A percentile compares a stretch with the other conserved stretches of the same genome.
These are phyloP conservation scores for Eurystomus glaucurus DNA, from an alignment of 2,797 vertebrate genomes.

Conservation along the genomic window DNA sequence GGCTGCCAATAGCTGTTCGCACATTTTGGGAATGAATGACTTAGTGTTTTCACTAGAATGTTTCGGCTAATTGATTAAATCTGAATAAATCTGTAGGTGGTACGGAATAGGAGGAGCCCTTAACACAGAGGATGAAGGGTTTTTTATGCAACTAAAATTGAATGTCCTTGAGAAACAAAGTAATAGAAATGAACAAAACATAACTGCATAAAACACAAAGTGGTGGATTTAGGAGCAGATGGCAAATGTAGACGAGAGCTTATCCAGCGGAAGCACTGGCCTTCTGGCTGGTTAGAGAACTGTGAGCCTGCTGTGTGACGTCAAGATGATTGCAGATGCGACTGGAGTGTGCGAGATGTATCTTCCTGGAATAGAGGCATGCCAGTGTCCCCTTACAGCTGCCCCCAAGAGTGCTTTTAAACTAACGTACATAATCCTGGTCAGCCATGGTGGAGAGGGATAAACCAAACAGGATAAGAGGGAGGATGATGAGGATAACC, in stretches of 20 bases:
- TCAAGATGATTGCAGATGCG: rapidly evolving
- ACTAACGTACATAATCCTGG: not conserved
- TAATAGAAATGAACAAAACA: not conserved
- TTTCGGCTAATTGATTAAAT: not conserved
- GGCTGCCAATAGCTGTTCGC: not conserved
- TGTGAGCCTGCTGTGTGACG: not conserved
- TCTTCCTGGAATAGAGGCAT: not conserved
- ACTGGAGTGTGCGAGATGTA: rapidly evolving
- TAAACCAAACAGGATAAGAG: not conserved
- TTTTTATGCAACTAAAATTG: not conserved
- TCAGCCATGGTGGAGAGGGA: not conserved
- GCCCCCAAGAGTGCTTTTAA: not conserved
- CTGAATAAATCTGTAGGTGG: not conserved
- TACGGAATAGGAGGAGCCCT: not conserved
- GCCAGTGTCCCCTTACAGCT: not conserved
- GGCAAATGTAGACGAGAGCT: not conserved
- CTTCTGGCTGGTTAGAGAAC: not conserved
- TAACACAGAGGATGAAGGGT: not conserved
- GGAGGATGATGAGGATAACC: not conserved
- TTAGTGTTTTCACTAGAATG: not conserved
- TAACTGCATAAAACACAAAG: not conserved
- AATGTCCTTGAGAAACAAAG: not conserved
- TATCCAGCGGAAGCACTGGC: not conserved
- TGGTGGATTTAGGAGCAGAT: slow-evolving; percentile 23
- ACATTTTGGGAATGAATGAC: not conserved